These are phyloP conservation scores for Harpalus rubripes DNA, from an alignment of 2,888 invertebrate species.

Conservation along the genomic window DNA sequence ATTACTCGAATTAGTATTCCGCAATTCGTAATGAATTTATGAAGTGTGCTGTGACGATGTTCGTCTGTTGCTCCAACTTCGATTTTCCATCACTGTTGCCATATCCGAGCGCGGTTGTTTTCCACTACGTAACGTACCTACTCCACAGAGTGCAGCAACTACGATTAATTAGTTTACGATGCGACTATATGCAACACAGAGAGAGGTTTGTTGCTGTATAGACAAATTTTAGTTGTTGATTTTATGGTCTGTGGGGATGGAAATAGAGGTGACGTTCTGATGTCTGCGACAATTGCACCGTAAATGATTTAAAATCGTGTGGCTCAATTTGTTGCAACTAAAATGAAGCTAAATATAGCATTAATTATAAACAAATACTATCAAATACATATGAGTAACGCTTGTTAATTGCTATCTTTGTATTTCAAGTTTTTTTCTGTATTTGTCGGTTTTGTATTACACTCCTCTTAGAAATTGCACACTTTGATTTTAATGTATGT, in stretches of 20 bases:
- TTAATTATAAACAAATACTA: too few species aligned
- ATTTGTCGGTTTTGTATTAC: too few species aligned
- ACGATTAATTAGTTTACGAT: slow-evolving; percentile 51
- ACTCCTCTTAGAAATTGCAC: too few species aligned
- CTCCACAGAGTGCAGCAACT: slow-evolving; percentile 14
- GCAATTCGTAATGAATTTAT: slow-evolving; percentile 52
- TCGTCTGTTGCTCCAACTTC: slow-evolving; percentile 13
- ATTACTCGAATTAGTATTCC: slow-evolving; percentile 30
- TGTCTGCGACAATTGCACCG: slow-evolving; percentile 1
- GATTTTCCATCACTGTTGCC: slow-evolving; percentile 45
- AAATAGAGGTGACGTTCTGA: slow-evolving; percentile 2
- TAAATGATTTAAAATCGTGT: neutral
- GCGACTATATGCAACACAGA: slow-evolving; percentile 8
- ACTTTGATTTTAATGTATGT: too few species aligned
- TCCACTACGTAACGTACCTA: neutral
- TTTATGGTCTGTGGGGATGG: slow-evolving; percentile 15
- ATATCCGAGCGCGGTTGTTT: neutral
- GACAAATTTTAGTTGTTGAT: slow-evolving; percentile 50
- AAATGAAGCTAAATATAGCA: too few species aligned
- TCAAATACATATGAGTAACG: too few species aligned
- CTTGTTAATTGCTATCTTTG: too few species aligned
- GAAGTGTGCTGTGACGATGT: slow-evolving; percentile 36
- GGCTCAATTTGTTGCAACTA: too few species aligned
- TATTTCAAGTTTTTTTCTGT: too few species aligned
- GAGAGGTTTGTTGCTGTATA: neutral